Evolutionary conservation across 64 coral and sea anemone genomes (phyloP).

Genomic region (Cladopsammia gracilis): DNA sequence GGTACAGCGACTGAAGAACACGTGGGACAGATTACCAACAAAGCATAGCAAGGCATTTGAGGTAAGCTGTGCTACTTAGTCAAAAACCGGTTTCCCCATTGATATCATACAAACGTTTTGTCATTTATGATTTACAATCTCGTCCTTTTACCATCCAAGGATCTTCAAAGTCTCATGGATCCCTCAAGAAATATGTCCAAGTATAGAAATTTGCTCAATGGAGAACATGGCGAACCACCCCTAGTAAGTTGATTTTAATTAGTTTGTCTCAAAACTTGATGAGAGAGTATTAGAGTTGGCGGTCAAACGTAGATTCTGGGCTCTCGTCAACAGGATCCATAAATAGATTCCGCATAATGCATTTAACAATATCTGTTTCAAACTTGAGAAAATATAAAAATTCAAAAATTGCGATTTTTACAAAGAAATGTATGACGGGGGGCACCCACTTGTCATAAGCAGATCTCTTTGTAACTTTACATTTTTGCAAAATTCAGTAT

Average conservation of each 20-base stretch:
- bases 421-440: too few species aligned
- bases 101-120: neutral
- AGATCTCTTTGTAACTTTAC: too few species aligned
- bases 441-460: too few species aligned
- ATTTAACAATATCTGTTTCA: too few species aligned
- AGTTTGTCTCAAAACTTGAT: neutral
- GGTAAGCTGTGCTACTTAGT: constrained; percentile 34
- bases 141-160: constrained; percentile 37
- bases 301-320: too few species aligned
- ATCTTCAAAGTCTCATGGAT: constrained; percentile 97
- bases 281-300: too few species aligned
- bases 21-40: constrained; percentile 97
- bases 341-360: too few species aligned
- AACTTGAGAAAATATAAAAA: too few species aligned
- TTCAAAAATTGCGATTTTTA: too few species aligned
- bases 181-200: constrained; percentile 99
- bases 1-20: constrained; percentile 88
- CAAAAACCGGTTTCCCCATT: neutral
- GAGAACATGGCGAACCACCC: constrained; percentile 83
- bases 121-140: neutral
- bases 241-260: constrained; percentile 64
- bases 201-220: constrained; percentile 92
- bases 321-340: too few species aligned
- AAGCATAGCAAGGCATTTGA: constrained; percentile 94
- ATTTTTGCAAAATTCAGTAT: too few species aligned